Base-by-base conservation (phyloP, 2,888 invertebrate species). In the Mythimna lalbum region DNA sequence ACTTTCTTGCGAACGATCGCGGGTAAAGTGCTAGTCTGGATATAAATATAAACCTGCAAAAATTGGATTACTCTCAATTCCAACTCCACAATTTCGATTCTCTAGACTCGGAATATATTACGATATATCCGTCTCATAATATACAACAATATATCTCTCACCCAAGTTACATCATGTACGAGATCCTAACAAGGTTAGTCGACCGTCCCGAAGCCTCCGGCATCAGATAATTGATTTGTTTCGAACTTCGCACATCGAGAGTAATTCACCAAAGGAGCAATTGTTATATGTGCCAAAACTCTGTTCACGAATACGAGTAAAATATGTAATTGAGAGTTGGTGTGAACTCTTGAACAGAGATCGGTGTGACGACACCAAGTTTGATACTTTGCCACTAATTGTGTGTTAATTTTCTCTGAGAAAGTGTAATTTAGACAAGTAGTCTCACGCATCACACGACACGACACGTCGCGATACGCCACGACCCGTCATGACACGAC, bases 211-310 rank as follows among this genome's bases (percentile, higher is more conserved):
- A 68, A 62, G 68, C 71, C 76, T 62, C 63, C 53, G 68, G 79
- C 66, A 74, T 65, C 60, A 57, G 67, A 66, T 77, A 85, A 83
- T 80, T 80, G 77, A 76, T 80, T 83, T 72, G 72, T 73, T 63
- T 21, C 71, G 53, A 76, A 84, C 56, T 83, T 83, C 49, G 52
- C 65, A 71, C 71, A 73, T 71, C 61, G 55, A 66, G 55, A 59
- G 63, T 67, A 53, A 71, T 71, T 60, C 59, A 21, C 65, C 49
- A 49, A 60, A 72, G 47, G 56, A 69, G 53, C 70, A 66, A 76
- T 72, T 52, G 71, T 39, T 57, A 53, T 62, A 43, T 55, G 50
- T 47, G 65, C 57, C 56, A 59, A 61, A 68, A 66, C 56, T 65
- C 36, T 27, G 56, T 78, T 70, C 66, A 68, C 31, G 59, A 63